Evolutionary conservation across 1,140 invertebrate species (phyloP).

Genomic region (Listronotus oregonensis): DNA sequence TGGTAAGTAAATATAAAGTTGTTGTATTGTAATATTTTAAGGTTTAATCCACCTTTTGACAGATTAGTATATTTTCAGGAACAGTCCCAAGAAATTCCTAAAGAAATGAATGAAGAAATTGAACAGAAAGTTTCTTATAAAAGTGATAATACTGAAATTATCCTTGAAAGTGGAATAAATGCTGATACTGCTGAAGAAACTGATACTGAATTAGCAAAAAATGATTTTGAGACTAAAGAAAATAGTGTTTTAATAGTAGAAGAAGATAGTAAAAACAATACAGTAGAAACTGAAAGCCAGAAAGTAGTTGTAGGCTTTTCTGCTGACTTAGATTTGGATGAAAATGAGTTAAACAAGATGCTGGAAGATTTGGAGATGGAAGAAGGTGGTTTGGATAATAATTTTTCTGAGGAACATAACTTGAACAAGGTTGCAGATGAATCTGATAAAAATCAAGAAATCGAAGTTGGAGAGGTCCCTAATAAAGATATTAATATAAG

Average conservation of each 20-base stretch:
- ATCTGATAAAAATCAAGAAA: background rate
- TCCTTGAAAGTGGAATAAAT: too few species aligned
- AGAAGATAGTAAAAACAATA: constrained; percentile 22
- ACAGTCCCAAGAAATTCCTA: constrained; percentile 2
- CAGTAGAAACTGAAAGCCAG: background rate
- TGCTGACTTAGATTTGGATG: constrained; percentile 59
- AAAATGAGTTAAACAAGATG: constrained; percentile 64
- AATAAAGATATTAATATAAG: too few species aligned
- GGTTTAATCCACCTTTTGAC: background rate
- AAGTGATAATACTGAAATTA: background rate
- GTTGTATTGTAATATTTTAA: background rate
- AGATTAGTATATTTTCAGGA: too few species aligned
- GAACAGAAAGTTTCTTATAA: background rate
- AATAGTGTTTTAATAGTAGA: constrained; percentile 2
- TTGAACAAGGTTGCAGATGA: background rate
- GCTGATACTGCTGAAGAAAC: too few species aligned
- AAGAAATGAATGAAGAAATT: constrained; percentile 16
- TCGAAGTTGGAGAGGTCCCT: too few species aligned
- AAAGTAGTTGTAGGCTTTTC: constrained; percentile 49
- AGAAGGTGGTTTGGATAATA: background rate
- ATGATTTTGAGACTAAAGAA: too few species aligned
- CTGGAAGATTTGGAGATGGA: constrained; percentile 63
- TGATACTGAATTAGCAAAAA: too few species aligned
- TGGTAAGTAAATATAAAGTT: background rate
- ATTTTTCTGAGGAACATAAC: background rate